A percentile compares a stretch with the other conserved stretches of the same genome.
Conservation (phyloP, 2,113 vertebrate genomes). For the Cygnus atratus region DNA sequence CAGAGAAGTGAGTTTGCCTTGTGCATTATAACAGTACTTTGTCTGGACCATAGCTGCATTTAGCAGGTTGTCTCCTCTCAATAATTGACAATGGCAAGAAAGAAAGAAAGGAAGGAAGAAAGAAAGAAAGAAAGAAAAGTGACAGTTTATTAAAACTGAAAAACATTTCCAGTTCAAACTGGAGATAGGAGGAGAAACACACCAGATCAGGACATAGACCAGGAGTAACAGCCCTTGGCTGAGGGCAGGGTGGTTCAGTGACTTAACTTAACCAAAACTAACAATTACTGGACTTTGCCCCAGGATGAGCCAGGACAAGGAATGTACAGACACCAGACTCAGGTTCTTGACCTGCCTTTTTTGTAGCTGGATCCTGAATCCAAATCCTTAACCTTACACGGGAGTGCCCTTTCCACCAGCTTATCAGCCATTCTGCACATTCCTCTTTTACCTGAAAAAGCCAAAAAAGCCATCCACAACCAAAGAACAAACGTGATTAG, state of each 20-base stretch:
- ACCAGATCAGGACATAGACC: rapidly evolving
- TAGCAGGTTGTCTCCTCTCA: neutral
- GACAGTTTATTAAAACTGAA: neutral
- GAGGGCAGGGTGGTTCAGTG: neutral
- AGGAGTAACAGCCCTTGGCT: neutral
- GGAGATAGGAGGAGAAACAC: neutral
- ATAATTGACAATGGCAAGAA: neutral
- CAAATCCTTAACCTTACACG: neutral
- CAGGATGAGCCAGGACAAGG: neutral
- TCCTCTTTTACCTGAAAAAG: neutral
- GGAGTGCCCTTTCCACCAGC: neutral
- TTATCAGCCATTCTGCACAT: neutral
- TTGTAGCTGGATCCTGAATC: neutral
- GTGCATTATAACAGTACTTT: neutral
- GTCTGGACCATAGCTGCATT: neutral
- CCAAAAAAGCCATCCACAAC: neutral
- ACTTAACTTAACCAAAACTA: neutral
- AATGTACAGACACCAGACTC: neutral
- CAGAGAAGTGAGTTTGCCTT: neutral
- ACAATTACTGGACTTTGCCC: neutral
- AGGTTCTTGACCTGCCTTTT: neutral
- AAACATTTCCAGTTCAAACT: neutral
- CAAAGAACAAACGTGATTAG: neutral
- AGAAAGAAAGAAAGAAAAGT: neutral
- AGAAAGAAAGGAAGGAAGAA: no score